These are phyloP conservation scores for Bembecia ichneumoniformis DNA, from an alignment of 2,888 invertebrate genomes.

Conservation along the genomic window DNA sequence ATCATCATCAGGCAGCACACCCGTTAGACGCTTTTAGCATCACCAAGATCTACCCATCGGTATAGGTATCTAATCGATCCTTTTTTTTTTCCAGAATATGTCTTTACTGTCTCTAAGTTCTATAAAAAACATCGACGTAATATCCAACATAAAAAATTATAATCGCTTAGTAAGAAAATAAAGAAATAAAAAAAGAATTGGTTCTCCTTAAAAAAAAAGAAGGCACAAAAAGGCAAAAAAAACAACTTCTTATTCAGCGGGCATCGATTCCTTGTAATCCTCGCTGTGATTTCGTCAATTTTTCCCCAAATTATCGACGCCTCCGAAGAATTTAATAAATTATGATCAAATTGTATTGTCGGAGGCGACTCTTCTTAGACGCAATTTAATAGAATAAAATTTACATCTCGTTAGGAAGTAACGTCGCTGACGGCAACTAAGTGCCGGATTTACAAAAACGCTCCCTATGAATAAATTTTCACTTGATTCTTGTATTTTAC, in stretches of 20 bases:
- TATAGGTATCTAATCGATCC: too few species aligned
- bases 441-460: background rate
- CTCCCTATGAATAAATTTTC: background rate
- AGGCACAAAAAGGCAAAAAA: background rate
- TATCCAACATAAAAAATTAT: too few species aligned
- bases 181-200: too few species aligned
- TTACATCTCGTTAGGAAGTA: conserved; percentile 21
- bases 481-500: too few species aligned
- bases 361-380: conserved; percentile 20
- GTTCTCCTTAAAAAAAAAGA: too few species aligned
- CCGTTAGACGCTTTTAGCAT: too few species aligned
- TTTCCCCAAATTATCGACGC: conserved; percentile 6
- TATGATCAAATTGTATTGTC: conserved; percentile 32
- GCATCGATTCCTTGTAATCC: background rate
- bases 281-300: conserved; percentile 5
- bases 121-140: too few species aligned
- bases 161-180: too few species aligned
- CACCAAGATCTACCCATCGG: too few species aligned
- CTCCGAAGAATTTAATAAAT: conserved; percentile 24
- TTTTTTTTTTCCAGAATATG: too few species aligned
- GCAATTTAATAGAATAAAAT: conserved; percentile 31
- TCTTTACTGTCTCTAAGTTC: too few species aligned
- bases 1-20: too few species aligned
- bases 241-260: background rate
- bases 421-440: background rate